These are phyloP conservation scores for Craniophora ligustri DNA, from an alignment of 2,888 invertebrate genomes.

Conservation along the genomic window DNA sequence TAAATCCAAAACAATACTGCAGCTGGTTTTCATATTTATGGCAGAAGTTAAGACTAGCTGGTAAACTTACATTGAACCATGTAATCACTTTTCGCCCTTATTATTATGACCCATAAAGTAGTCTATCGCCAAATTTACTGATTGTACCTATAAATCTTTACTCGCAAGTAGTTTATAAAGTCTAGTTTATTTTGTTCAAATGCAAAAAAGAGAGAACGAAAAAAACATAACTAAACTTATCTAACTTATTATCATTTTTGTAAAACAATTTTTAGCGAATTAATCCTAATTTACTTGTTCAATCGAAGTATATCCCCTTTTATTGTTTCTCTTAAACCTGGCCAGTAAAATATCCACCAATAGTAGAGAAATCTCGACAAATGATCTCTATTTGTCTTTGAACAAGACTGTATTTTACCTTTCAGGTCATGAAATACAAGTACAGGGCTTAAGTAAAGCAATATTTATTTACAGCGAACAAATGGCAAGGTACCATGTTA, in stretches of 20 bases:
- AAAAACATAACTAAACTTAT: too few relatives aligned
- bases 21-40: conserved; percentile 20
- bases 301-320: too few relatives aligned
- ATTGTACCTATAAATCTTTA: conserved; percentile 45
- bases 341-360: too few relatives aligned
- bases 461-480: conserved; percentile 70
- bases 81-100: too few relatives aligned
- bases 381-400: conserved; percentile 31
- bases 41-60: conserved; percentile 17
- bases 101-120: too few relatives aligned
- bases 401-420: conserved; percentile 39
- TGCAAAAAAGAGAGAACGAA: too few relatives aligned
- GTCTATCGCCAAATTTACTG: too few relatives aligned
- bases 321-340: too few relatives aligned
- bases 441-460: conserved; percentile 56
- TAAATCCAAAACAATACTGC: conserved; percentile 10
- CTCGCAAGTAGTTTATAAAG: conserved; percentile 39
- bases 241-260: too few relatives aligned
- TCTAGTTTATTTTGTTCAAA: conserved; percentile 43
- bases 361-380: conserved; percentile 35
- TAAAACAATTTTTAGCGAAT: too few relatives aligned
- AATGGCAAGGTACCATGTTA: conserved; percentile 70
- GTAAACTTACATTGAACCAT: conserved; percentile 24
- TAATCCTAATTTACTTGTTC: too few relatives aligned
- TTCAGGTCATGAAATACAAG: conserved; percentile 38